phyloP scores from a whole-genome alignment of 2,797 vertebrate species.

The Hydrophis major region DNA sequence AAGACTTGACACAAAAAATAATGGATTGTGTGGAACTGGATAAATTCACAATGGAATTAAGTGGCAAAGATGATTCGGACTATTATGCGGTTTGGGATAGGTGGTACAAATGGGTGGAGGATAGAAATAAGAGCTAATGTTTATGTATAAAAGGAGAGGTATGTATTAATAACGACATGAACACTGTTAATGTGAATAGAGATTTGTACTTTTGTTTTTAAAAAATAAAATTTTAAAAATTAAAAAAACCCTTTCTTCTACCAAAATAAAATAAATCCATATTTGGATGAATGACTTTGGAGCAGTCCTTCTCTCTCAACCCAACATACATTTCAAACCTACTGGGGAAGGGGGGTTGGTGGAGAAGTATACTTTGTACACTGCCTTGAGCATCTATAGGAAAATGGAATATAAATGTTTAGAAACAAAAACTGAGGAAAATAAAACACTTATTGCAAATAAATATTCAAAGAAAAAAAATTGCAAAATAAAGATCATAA shows the following conservation, averaged over 20 bases:
- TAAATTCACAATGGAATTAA: too few species aligned
- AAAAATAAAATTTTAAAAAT: too few species aligned
- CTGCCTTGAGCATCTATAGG: background rate
- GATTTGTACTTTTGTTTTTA: too few species aligned
- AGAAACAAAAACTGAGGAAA: background rate
- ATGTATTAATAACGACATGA: too few species aligned
- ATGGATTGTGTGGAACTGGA: too few species aligned
- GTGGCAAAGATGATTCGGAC: too few species aligned
- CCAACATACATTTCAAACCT: background rate
- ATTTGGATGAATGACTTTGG: background rate
- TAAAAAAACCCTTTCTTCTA: background rate
- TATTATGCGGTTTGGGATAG: too few species aligned
- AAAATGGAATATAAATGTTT: background rate
- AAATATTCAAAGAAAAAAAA: background rate
- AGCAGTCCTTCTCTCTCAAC: background rate
- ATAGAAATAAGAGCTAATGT: too few species aligned
- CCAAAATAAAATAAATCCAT: background rate
- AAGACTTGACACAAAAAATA: too few species aligned
- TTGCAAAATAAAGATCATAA: background rate
- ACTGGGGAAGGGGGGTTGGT: accelerated
- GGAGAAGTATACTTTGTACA: background rate
- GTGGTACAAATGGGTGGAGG: too few species aligned
- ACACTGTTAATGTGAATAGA: too few species aligned
- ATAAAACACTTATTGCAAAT: background rate
- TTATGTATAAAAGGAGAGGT: too few species aligned